Conservation (phyloP, 1,140 invertebrate genomes). For the Eueides isabella region DNA sequence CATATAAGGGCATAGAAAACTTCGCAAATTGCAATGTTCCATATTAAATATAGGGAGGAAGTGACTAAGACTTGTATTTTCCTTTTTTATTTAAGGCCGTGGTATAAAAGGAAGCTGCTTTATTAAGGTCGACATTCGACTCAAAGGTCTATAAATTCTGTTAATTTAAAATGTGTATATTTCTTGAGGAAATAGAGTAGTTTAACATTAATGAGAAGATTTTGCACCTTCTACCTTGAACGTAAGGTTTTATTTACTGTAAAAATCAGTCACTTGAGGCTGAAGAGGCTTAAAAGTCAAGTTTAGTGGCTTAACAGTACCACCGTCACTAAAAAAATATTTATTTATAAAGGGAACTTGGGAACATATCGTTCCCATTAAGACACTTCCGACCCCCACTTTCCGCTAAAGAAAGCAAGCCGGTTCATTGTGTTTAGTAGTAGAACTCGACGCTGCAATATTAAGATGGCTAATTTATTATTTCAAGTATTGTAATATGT, state of each 20-base stretch:
- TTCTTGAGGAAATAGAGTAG: not conserved
- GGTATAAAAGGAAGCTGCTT: slow-evolving; percentile 61
- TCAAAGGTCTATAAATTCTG: slow-evolving; percentile 1
- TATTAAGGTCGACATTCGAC: slow-evolving; percentile 50
- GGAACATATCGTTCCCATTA: too few relatives aligned
- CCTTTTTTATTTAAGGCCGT: slow-evolving; percentile 48
- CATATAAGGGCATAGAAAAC: not conserved
- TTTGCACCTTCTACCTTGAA: not conserved
- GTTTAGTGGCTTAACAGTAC: too few relatives aligned
- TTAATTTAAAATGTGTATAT: slow-evolving; percentile 3
- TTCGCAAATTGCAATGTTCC: slow-evolving; percentile 20
- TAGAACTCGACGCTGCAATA: too few relatives aligned
- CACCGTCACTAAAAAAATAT: too few relatives aligned
- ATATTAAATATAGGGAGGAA: slow-evolving; percentile 34
- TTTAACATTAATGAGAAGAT: not conserved
- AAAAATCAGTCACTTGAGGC: too few relatives aligned
- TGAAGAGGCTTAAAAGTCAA: too few relatives aligned
- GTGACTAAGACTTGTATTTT: slow-evolving; percentile 42
- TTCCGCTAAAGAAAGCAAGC: too few relatives aligned
- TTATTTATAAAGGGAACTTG: too few relatives aligned
- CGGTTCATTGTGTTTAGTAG: too few relatives aligned
- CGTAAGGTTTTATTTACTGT: not conserved
- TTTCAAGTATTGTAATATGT: too few relatives aligned
- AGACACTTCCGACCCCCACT: too few relatives aligned
- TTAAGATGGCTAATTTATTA: too few relatives aligned